Percentiles rank a stretch among this genome's conserved stretches.
Conservation (phyloP, 2,113 vertebrate genomes). For the Arenaria interpres region DNA sequence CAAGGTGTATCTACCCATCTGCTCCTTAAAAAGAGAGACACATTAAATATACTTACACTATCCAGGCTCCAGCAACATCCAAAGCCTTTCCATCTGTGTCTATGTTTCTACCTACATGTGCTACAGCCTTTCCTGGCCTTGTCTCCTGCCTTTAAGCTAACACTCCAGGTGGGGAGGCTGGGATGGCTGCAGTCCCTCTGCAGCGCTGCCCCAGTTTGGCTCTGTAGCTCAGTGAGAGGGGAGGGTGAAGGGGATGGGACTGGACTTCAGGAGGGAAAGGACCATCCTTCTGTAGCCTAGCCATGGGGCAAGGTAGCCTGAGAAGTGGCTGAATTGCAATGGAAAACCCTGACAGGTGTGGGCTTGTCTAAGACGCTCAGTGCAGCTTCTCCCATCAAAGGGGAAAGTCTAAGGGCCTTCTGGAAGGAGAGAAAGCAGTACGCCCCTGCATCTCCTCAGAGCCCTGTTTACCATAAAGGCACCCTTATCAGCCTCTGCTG, state of each 20-base stretch:
- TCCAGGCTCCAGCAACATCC: background rate
- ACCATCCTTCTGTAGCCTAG: background rate
- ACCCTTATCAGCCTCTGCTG: background rate
- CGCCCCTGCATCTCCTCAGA: background rate
- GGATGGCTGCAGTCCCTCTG: background rate
- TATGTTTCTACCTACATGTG: background rate
- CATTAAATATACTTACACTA: background rate
- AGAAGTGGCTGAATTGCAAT: background rate
- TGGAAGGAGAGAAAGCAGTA: background rate
- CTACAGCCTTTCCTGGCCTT: background rate
- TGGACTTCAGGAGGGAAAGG: background rate
- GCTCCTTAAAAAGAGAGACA: background rate
- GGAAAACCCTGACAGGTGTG: background rate
- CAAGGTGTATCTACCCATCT: background rate
- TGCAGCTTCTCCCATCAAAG: background rate
- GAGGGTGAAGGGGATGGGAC: background rate
- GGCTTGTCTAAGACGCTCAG: background rate
- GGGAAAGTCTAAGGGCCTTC: background rate
- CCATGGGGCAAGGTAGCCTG: background rate
- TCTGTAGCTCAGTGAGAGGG: background rate
- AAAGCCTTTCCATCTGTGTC: background rate
- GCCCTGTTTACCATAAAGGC: rapidly evolving
- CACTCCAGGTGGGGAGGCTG: background rate
- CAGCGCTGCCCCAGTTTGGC: background rate
- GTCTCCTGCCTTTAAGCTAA: background rate